Percentiles rank a stretch among this genome's conserved stretches.
These are phyloP conservation scores for Sardinella longiceps DNA, from an alignment of 2,797 vertebrate species.

Conservation along the genomic window DNA sequence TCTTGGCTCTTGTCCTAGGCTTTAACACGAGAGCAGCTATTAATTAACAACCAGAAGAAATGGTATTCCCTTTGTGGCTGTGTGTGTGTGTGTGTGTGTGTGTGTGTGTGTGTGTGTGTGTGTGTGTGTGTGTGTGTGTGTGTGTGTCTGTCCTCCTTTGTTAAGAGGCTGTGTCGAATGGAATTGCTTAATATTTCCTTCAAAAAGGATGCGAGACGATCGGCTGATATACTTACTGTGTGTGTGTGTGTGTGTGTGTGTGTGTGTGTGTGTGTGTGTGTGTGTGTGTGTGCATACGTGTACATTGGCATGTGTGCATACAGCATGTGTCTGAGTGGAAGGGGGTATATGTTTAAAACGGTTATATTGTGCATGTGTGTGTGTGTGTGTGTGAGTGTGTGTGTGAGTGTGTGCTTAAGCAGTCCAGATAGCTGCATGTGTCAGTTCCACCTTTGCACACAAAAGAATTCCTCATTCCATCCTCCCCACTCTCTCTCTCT, in stretches of 20 bases:
- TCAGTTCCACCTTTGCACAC: conserved; percentile 19
- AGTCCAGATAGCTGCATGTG: conserved; percentile 27
- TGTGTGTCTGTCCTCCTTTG: background rate
- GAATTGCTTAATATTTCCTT: background rate
- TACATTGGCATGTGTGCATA: background rate
- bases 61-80: background rate
- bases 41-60: conserved; percentile 15
- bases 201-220: background rate
- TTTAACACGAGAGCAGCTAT: background rate
- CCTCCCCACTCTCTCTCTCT: background rate
- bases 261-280: background rate
- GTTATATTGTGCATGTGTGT: background rate
- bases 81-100: background rate
- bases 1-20: background rate
- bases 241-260: background rate
- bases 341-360: background rate
- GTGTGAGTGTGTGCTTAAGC: background rate
- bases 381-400: conserved; percentile 6
- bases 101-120: background rate
- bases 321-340: background rate
- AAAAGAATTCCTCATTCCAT: background rate
- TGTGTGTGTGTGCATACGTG: background rate
- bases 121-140: background rate
- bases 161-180: background rate
- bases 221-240: background rate